Conservation (phyloP, 2,797 vertebrate species). For the Sebastiscus tertius region DNA sequence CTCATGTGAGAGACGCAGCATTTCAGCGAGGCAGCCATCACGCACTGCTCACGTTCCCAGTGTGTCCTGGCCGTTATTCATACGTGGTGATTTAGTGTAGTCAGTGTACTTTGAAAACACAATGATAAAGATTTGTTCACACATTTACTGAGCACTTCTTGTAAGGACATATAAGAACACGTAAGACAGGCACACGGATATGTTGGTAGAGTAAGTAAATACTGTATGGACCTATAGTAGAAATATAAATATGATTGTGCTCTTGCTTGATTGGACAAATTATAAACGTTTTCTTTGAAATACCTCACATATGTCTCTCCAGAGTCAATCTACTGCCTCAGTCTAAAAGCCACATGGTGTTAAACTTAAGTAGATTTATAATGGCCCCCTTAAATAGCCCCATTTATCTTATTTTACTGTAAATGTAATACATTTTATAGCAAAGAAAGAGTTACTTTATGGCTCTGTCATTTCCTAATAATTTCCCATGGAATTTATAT, state of each 20-base stretch:
- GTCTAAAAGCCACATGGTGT: neutral
- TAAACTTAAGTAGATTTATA: neutral
- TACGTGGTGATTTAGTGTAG: neutral
- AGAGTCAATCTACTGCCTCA: neutral
- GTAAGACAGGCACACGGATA: slow-evolving; percentile 10
- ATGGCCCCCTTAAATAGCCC: neutral
- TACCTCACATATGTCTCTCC: neutral
- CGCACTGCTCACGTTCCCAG: too few species aligned
- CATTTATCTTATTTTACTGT: neutral
- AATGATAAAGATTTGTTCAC: neutral
- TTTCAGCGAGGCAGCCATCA: too few species aligned
- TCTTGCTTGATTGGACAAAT: neutral
- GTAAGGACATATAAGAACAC: neutral
- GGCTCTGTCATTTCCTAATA: neutral
- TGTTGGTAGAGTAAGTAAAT: neutral
- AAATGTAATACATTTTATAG: neutral
- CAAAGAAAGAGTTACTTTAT: neutral
- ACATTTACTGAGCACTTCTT: neutral
- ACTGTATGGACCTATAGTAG: neutral
- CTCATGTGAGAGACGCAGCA: too few species aligned
- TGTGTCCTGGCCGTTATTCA: too few species aligned
- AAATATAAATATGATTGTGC: neutral
- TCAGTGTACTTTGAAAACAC: neutral
- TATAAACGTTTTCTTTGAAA: neutral
- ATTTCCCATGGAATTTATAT: neutral